Percentiles rank a stretch among this genome's conserved stretches.
phyloP scores from a whole-genome alignment of 2,797 vertebrate species.

The Xerus rutilus region DNA sequence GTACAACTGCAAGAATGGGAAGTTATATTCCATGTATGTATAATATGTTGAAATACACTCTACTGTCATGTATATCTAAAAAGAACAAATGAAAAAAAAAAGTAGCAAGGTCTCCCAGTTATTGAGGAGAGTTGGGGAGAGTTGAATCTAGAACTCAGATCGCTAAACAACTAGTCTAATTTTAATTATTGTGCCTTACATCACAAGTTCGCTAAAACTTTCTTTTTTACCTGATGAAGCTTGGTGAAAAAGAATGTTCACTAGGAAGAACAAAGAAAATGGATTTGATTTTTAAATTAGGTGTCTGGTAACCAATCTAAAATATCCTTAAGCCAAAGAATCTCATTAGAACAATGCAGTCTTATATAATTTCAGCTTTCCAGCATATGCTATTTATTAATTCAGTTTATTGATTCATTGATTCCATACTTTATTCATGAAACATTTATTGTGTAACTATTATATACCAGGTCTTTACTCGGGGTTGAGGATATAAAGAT shows the following conservation, averaged over 20 bases:
- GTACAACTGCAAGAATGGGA: no score
- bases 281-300: not conserved
- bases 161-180: not conserved
- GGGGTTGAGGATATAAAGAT: not conserved
- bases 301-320: not conserved
- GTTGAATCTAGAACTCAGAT: slow-evolving; percentile 49
- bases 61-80: no score
- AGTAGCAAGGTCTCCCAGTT: not conserved
- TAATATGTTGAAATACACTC: no score
- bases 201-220: not conserved
- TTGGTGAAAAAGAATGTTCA: not conserved
- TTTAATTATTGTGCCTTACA: not conserved
- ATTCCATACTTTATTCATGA: slow-evolving; percentile 18
- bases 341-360: not conserved
- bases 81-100: no score
- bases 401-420: slow-evolving; percentile 16
- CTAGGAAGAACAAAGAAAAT: slow-evolving; percentile 11
- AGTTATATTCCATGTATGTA: no score
- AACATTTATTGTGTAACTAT: slow-evolving; percentile 15
- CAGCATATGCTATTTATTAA: not conserved
- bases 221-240: not conserved
- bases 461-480: not conserved
- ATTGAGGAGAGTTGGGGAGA: not conserved
- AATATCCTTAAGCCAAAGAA: not conserved
- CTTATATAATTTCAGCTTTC: slow-evolving; percentile 22